These are phyloP conservation scores for Cancer borealis DNA, from an alignment of 2,888 invertebrate genomes.

Conservation along the genomic window DNA sequence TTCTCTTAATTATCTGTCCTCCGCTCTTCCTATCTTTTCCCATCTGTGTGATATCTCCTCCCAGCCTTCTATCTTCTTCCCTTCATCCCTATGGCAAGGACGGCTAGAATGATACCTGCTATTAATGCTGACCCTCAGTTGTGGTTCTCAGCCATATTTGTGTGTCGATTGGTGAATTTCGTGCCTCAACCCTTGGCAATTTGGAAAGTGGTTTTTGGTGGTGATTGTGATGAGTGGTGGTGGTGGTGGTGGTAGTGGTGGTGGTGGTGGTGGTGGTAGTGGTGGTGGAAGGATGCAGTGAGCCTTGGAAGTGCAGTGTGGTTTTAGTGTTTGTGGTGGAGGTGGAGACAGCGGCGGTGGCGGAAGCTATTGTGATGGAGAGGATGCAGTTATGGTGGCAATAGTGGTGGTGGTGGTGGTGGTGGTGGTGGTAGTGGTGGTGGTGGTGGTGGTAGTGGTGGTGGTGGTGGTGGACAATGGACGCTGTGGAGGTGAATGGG, in stretches of 20 bases:
- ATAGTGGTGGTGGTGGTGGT: neutral
- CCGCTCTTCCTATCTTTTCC: neutral
- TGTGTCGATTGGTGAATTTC: neutral
- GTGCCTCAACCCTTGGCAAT: neutral
- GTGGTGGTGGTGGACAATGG: neutral
- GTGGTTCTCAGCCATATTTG: neutral
- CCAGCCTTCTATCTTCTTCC: neutral
- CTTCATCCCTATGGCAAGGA: neutral
- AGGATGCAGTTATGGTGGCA: neutral
- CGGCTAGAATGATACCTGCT: neutral
- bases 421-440: neutral
- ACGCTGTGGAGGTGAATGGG: neutral
- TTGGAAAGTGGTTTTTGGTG: neutral
- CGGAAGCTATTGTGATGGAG: neutral
- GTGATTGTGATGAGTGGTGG: neutral
- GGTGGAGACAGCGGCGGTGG: neutral
- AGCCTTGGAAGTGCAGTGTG: neutral
- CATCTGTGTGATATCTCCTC: neutral
- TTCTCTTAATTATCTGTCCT: conserved; percentile 21
- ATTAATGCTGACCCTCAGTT: neutral
- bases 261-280: neutral
- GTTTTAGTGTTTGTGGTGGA: neutral
- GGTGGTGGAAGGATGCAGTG: neutral
- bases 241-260: neutral
- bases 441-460: too few species aligned